Base-by-base conservation (phyloP, 2,797 vertebrate genomes). In the Scolopax rusticola region DNA sequence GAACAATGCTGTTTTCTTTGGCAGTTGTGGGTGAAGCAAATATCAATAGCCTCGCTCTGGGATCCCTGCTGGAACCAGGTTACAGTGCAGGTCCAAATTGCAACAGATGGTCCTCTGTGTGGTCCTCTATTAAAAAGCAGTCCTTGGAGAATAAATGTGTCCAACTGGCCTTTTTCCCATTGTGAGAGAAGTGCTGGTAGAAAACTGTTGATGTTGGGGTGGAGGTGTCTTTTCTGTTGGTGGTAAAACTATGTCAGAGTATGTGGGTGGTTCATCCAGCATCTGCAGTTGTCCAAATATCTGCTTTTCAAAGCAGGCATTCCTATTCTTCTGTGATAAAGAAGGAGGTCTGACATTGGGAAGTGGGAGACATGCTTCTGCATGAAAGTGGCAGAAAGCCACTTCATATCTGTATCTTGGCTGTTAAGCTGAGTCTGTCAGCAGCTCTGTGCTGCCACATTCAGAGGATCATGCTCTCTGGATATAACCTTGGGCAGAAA, bases 191-290 rank as follows among this genome's bases (percentile, higher is more conserved):
- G 7, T 10, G 20, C 43, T 17, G 21, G 27, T 67, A 45, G 50
- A 64, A 76, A 82, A 60, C 25, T 27, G 12, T 7, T 57, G 23
- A 78, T 32, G n/a, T 79, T 38, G 51, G 32, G 4, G 4, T 48
- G 23, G 38, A 76, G 41, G 12, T 30, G 3, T 1, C 19, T 86
- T 85, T 43, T 48, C 56, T 60, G 27, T 27, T 83, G 80, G 15
- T 47, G 47, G 57, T 40, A 54, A 64, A 75, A 68, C 23, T 32
- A 7, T 28, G 28, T 85, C 30, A 78, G n/a, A 12, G 15, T 27
- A 16, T 23, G 50, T 2, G 8, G 2, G 25, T 69, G 38, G 6
- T 25, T 56, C 14, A 25, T 21, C 14, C 23, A 6, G 21, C 0
- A 0, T 38, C 27, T 76, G n/a, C 9, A 15, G 43, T 91, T 94